Percentiles rank a stretch among this genome's conserved stretches.
Conservation (phyloP, 2,797 vertebrate species). For the Chlorospingus semifuscus region DNA sequence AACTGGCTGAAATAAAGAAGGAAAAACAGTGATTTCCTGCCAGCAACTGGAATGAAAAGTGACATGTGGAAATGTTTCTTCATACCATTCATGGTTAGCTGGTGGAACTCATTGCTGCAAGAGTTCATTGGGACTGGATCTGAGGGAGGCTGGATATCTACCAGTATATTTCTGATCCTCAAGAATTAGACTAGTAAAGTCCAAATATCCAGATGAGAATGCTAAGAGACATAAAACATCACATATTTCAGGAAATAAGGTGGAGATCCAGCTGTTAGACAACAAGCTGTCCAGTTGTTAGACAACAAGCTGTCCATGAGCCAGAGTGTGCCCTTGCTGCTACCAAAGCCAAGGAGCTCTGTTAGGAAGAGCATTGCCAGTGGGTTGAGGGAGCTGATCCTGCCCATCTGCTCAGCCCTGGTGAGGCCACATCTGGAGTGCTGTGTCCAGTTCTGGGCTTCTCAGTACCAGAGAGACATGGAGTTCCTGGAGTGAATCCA, state of each 20-base stretch:
- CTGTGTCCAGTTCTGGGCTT: background rate
- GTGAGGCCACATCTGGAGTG: background rate
- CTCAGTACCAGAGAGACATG: background rate
- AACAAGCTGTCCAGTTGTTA: background rate
- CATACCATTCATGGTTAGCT: background rate
- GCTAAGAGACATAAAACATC: background rate
- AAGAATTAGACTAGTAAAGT: background rate
- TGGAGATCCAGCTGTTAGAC: background rate
- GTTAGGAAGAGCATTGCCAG: background rate
- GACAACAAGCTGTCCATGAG: background rate
- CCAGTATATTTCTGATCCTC: background rate
- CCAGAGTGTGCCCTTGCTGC: too few species aligned
- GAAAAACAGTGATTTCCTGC: constrained; percentile 4
- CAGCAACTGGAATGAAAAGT: background rate
- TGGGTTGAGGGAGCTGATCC: background rate
- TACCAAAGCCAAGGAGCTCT: background rate
- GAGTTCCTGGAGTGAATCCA: background rate
- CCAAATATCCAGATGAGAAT: background rate
- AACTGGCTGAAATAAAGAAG: background rate
- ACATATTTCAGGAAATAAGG: background rate
- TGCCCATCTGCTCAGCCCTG: background rate
- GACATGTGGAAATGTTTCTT: background rate
- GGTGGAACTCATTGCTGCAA: background rate
- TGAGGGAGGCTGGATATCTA: background rate
- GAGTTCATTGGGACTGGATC: background rate